Evolutionary conservation across 2,797 vertebrate species (phyloP).

Genomic region (Hippocampus kuda): DNA sequence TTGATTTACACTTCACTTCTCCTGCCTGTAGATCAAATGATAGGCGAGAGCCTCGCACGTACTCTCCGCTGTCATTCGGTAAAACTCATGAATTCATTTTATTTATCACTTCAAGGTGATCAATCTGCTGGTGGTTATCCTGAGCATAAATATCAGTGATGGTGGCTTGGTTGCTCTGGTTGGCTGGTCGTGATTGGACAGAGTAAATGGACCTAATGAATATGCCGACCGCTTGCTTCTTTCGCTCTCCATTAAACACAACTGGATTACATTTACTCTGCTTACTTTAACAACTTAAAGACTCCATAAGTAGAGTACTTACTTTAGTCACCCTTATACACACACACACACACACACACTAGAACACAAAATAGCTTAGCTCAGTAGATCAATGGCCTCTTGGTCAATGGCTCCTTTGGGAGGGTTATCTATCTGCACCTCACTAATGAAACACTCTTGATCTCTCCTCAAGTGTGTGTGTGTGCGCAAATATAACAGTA

Average conservation of each 20-base stretch:
- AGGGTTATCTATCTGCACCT: constrained; percentile 59
- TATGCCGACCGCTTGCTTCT: constrained; percentile 59
- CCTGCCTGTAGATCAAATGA: constrained; percentile 46
- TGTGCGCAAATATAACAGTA: neutral
- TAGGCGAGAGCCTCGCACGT: constrained; percentile 35
- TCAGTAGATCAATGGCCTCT: constrained; percentile 61
- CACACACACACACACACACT: constrained; percentile 15
- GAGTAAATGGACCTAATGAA: constrained; percentile 66
- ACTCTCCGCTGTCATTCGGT: constrained; percentile 40
- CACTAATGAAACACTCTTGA: constrained; percentile 55
- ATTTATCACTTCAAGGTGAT: constrained; percentile 39
- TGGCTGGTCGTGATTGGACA: constrained; percentile 39
- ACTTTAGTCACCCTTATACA: constrained; percentile 16
- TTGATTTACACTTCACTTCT: constrained; percentile 51
- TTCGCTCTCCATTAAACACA: constrained; percentile 62
- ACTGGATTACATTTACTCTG: constrained; percentile 64
- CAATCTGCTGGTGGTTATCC: constrained; percentile 36
- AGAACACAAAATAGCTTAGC: constrained; percentile 46
- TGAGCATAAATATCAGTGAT: constrained; percentile 39
- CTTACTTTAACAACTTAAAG: constrained; percentile 64
- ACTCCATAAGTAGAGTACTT: constrained; percentile 58
- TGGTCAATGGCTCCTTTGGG: constrained; percentile 62
- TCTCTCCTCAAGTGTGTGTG: constrained; percentile 5
- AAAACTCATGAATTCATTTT: constrained; percentile 51
- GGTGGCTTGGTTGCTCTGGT: constrained; percentile 12